These are phyloP conservation scores for Hypena proboscidalis DNA, from an alignment of 2,888 invertebrate species.

Conservation along the genomic window DNA sequence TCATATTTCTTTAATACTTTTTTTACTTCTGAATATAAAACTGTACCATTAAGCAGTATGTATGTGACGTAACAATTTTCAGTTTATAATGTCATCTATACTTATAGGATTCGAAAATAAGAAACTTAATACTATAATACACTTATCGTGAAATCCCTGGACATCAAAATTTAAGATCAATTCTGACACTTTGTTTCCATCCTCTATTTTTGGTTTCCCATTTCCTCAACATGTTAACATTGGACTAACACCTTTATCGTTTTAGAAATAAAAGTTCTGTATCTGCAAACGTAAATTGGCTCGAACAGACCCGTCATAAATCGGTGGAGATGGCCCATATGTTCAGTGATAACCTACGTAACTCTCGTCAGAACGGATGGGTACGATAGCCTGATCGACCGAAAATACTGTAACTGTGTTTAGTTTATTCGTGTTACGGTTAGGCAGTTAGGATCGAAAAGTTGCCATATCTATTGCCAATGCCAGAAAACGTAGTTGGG, in stretches of 20 bases:
- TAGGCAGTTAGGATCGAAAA: not conserved
- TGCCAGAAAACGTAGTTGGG: no score
- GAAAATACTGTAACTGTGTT: slow-evolving; percentile 41
- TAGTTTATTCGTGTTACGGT: slow-evolving; percentile 34
- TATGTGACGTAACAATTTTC: no score
- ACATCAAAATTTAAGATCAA: slow-evolving; percentile 33
- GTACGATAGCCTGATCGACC: slow-evolving; percentile 42
- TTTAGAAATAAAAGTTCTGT: slow-evolving; percentile 17
- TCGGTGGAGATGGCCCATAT: slow-evolving; percentile 59
- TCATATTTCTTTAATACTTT: no score
- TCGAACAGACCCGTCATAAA: slow-evolving; percentile 63
- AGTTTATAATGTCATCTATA: no score
- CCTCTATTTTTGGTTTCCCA: slow-evolving; percentile 37
- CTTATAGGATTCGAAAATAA: no score
- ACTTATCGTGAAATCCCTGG: not conserved
- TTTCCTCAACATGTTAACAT: not conserved
- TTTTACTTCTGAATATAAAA: no score
- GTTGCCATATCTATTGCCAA: no score
- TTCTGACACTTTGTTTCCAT: slow-evolving; percentile 42
- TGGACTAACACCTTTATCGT: slow-evolving; percentile 15
- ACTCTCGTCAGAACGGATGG: slow-evolving; percentile 59
- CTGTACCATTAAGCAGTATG: no score
- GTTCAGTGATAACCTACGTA: slow-evolving; percentile 64
- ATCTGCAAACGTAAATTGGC: slow-evolving; percentile 19
- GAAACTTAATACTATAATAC: no score